Evolutionary conservation across 37 sponge, comb jelly and placozoan species (phyloP).

Genomic region (Beroe ovata): DNA sequence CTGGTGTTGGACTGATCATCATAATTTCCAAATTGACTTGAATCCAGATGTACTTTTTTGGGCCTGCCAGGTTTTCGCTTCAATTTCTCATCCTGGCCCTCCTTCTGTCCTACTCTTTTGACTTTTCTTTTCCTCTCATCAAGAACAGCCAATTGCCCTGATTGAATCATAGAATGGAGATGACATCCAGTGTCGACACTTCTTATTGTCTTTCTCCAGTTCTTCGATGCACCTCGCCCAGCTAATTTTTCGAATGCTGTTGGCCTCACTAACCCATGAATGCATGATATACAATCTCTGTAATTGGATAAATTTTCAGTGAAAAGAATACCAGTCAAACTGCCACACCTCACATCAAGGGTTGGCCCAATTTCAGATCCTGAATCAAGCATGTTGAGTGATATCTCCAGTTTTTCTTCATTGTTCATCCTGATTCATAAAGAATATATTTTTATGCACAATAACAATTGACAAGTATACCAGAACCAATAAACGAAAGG

Average conservation of each 20-base stretch:
- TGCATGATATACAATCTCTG: conserved; percentile 31
- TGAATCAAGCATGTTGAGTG: too few species aligned
- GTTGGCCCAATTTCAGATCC: conserved; percentile 19
- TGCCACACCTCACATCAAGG: not conserved
- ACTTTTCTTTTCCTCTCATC: not conserved
- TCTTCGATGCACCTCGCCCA: not conserved
- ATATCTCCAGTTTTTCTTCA: too few species aligned
- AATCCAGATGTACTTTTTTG: not conserved
- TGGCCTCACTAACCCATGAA: conserved; percentile 17
- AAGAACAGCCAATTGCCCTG: not conserved
- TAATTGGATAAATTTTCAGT: not conserved
- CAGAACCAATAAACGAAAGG: too few species aligned
- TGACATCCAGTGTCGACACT: not conserved
- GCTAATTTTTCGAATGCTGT: conserved; percentile 28
- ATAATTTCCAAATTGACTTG: not conserved
- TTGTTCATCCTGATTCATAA: too few species aligned
- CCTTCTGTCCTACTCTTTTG: not conserved
- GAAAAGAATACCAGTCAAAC: not conserved
- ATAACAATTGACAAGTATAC: too few species aligned
- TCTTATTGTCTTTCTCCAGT: conserved; percentile 1
- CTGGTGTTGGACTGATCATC: not conserved
- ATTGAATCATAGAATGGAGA: not conserved
- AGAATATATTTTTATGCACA: too few species aligned
- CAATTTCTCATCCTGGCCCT: not conserved
- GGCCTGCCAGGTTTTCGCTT: conserved; percentile 40